A percentile compares a stretch with the other conserved stretches of the same genome.
Evolutionary conservation across 2,797 vertebrate genomes (phyloP).

Genomic region (Peromyscus eremicus): DNA sequence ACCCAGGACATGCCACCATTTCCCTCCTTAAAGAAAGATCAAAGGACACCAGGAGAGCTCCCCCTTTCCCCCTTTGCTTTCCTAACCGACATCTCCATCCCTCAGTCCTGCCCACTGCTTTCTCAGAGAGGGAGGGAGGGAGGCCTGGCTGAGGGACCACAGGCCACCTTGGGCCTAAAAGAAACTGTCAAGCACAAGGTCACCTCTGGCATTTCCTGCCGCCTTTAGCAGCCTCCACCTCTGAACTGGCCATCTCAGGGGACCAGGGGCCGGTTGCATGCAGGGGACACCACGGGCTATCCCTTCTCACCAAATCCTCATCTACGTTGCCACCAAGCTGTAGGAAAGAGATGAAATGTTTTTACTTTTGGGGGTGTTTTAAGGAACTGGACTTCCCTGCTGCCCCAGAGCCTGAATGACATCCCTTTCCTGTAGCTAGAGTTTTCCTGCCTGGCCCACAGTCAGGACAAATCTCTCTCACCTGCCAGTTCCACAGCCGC

Average conservation of each 20-base stretch:
- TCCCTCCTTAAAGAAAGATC: not conserved
- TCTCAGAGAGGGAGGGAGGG: not conserved
- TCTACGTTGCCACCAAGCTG: not conserved
- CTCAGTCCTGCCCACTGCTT: not conserved
- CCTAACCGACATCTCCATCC: not conserved
- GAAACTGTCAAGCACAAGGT: not conserved
- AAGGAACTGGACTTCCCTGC: too few relatives aligned
- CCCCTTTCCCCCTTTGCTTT: not conserved
- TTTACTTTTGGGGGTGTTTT: not conserved
- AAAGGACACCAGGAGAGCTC: not conserved
- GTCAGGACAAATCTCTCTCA: too few relatives aligned
- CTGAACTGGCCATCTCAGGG: not conserved
- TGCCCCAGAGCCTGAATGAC: too few relatives aligned
- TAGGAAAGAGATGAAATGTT: not conserved
- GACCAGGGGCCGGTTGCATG: not conserved
- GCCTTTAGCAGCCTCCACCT: not conserved
- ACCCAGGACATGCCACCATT: not conserved
- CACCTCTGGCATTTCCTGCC: not conserved
- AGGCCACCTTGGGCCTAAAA: not conserved
- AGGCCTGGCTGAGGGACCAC: not conserved
- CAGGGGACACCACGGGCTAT: rapidly evolving
- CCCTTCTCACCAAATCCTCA: not conserved
- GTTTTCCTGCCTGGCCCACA: too few relatives aligned
- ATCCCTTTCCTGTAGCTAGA: too few relatives aligned
- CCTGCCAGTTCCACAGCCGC: too few relatives aligned